Base-by-base conservation (phyloP, 1,140 invertebrate species). In the Drosophila rufa region DNA sequence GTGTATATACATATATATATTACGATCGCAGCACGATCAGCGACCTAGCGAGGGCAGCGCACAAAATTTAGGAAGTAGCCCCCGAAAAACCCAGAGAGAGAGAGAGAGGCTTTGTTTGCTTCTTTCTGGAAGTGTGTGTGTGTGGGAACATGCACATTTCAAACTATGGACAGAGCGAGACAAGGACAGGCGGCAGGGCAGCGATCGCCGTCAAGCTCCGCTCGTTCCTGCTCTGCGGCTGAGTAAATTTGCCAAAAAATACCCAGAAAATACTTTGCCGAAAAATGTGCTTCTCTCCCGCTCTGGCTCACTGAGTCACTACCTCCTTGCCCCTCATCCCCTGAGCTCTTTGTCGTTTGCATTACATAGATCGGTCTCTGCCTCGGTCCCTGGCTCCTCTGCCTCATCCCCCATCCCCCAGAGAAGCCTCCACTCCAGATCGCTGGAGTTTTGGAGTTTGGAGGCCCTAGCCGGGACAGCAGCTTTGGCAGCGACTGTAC, bases 51-150 rank as follows among this genome's bases (percentile, higher is more conserved):
- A 75, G 79, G 82, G 68, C 82, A 79, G 50, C 70, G 70, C 55
- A 69, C 71, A 77, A 71, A 89, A 87, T 89, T 87, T 87, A 87
- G 84, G 83, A 89, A 87, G 80, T 83, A 62, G 47, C 61, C 50
- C 25, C 22, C 17, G 58, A 43, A 67, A 48, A 53, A 62, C 19
- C 33, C 19, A 48, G 15, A 27, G 25, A 48, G 12, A 9, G 22
- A 19, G 74, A 22, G 45, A 47, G 57, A 14, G 43, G 15, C 57
- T 59, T 51, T 46, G 42, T 66, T 69, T 69, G 27, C 50, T 22
- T 22, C 19, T 22, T 22, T 22, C 14, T 27, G 36, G 30, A 14
- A 19, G 15, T 22, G 27, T 33, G 48, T 38, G 43, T 60, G 46
- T 80, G 38, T 59, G 43, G 48, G 65, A 67, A 60, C 42, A 71